These are phyloP conservation scores for Vanessa atalanta DNA, from an alignment of 1,140 invertebrate species.

Conservation along the genomic window DNA sequence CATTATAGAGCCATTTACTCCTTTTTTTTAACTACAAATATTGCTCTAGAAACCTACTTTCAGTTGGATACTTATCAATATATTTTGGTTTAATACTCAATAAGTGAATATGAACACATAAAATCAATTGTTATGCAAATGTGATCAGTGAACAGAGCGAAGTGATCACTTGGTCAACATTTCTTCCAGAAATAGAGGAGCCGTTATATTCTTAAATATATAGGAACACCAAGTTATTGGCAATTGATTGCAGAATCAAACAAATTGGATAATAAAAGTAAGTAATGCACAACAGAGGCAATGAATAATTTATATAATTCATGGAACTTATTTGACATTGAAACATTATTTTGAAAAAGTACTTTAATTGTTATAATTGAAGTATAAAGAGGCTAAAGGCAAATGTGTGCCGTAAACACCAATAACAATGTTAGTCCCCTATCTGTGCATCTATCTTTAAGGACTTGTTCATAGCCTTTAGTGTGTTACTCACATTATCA, in stretches of 20 bases:
- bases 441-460: neutral
- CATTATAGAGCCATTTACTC: neutral
- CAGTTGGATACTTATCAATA: neutral
- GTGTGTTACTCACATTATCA: neutral
- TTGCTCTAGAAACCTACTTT: constrained; percentile 21
- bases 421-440: neutral
- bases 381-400: too few species aligned
- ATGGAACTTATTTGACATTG: too few species aligned
- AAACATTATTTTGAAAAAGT: too few species aligned
- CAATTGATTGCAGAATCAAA: neutral
- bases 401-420: neutral
- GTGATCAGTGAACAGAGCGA: too few species aligned
- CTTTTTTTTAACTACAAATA: constrained; percentile 12
- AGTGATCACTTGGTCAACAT: too few species aligned
- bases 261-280: neutral
- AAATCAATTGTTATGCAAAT: too few species aligned
- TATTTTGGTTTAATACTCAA: neutral
- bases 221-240: too few species aligned
- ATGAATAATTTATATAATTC: too few species aligned
- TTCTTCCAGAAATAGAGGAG: too few species aligned
- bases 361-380: too few species aligned
- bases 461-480: neutral
- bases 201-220: too few species aligned
- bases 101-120: neutral
- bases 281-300: too few species aligned